Evolutionary conservation across 2,888 invertebrate genomes (phyloP), one percentile per base, ranked within the genome.

Genomic region (Nysson spinosus): DNA sequence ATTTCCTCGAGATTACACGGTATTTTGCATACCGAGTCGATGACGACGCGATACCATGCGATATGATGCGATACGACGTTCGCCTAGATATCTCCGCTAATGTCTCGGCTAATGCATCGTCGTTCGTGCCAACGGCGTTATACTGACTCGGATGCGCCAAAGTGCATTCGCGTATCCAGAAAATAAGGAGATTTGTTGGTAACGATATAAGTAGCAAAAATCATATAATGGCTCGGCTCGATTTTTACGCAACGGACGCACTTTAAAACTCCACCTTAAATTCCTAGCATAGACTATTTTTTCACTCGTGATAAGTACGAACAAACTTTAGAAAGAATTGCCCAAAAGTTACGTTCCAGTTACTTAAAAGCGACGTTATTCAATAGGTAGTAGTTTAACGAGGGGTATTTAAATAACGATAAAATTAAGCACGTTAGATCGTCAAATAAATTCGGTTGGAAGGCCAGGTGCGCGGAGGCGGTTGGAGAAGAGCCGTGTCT

Each of bases 1-100:
- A 66, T 75, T 72, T 75, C 76, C 69, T 39, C 51, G 58, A 73
- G 76, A 75, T 75, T 75, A 73, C 73, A 76, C 58, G 66, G 54
- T 63, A 61, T 75, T 76, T 66, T 72, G 73, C 52, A 46, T 72
- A 65, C 64, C 63, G 54, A 55, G 30, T 54, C 55, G 69, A 63
- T 65, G 49, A 60, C 72, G 76, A 62, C 62, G 58, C 66, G 67
- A 67, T 54, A 57, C 58, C 52, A 55, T 50, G 46, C 63, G 32
- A 40, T 35, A 24, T n/a, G n/a, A 62, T 66, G 58, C 66, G 67
- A 67, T 54, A 57, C 58, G 58, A 55, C 46, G 46, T 32, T 37
- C 49, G 64, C 47, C 64, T 60, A 62, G 76, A 74, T 74, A 74
- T 72, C 73, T 58, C 54, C 72, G 34, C 68, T 74, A 72, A 74